Percentiles rank a stretch among this genome's conserved stretches.
Conservation (phyloP, 1,140 invertebrate species). For the Drosophila sulfurigaster region DNA sequence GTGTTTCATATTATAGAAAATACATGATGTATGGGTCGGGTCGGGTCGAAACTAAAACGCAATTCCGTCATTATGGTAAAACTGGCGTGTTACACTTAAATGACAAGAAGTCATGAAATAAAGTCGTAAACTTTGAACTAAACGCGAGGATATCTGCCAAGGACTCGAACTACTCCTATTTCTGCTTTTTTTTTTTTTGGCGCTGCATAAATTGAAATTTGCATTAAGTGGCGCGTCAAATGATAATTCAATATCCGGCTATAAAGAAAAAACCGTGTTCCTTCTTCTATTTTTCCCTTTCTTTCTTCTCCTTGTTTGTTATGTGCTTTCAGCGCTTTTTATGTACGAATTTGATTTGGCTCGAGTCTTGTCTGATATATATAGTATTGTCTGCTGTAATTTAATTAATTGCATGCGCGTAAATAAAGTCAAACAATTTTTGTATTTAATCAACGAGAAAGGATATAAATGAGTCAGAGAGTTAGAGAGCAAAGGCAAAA, state of each 20-base stretch:
- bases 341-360: conserved; percentile 17
- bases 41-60: conserved; percentile 60
- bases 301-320: background rate
- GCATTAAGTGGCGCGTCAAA: conserved; percentile 61
- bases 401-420: conserved; percentile 76
- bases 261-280: conserved; percentile 28
- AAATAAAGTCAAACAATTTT: conserved; percentile 76
- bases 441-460: conserved; percentile 77
- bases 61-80: conserved; percentile 73
- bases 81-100: conserved; percentile 77
- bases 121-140: conserved; percentile 69
- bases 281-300: background rate
- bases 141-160: conserved; percentile 24
- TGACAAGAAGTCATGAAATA: conserved; percentile 80
- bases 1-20: conserved; percentile 63
- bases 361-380: background rate
- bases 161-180: conserved; percentile 10
- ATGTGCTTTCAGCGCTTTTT: conserved; percentile 44
- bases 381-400: conserved; percentile 52
- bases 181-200: background rate
- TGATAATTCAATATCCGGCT: conserved; percentile 72
- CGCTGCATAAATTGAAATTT: conserved; percentile 72
- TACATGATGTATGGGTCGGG: conserved; percentile 66
- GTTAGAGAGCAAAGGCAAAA: conserved; percentile 11
- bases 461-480: conserved; percentile 68